Conservation (phyloP, 2,113 vertebrate genomes). For the Rhegmatorhina hoffmannsi region DNA sequence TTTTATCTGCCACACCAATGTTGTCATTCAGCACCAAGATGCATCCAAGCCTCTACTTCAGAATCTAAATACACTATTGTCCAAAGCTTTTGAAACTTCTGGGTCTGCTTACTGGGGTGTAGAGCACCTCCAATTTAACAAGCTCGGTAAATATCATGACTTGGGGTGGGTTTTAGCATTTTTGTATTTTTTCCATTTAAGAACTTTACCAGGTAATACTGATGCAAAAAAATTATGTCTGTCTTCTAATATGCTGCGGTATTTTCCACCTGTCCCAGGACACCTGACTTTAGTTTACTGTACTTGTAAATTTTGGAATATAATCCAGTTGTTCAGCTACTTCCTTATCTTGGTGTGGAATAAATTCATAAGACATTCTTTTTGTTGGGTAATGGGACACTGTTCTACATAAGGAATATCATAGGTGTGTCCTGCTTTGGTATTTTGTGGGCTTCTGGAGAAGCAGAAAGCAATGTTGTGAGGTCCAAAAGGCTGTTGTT, state of each 20-base stretch:
- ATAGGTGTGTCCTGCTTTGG: neutral
- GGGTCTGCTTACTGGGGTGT: neutral
- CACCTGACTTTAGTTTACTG: neutral
- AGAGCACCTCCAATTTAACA: neutral
- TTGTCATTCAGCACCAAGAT: neutral
- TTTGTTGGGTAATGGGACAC: neutral
- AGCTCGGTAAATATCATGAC: neutral
- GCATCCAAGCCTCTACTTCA: neutral
- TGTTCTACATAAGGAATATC: neutral
- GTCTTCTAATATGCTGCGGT: neutral
- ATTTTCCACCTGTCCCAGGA: neutral
- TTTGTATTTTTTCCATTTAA: neutral
- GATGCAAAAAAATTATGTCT: neutral
- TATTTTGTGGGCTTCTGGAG: neutral
- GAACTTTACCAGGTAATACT: neutral
- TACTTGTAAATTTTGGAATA: neutral
- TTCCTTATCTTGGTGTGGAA: neutral
- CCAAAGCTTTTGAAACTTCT: neutral
- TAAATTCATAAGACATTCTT: neutral
- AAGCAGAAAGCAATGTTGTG: neutral
- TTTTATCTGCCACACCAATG: neutral
- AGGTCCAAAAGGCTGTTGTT: neutral
- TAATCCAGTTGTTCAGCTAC: neutral
- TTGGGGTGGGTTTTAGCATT: neutral
- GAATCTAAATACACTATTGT: neutral